phyloP scores from a whole-genome alignment of 2,888 invertebrate genomes.

The Morpho helenor region DNA sequence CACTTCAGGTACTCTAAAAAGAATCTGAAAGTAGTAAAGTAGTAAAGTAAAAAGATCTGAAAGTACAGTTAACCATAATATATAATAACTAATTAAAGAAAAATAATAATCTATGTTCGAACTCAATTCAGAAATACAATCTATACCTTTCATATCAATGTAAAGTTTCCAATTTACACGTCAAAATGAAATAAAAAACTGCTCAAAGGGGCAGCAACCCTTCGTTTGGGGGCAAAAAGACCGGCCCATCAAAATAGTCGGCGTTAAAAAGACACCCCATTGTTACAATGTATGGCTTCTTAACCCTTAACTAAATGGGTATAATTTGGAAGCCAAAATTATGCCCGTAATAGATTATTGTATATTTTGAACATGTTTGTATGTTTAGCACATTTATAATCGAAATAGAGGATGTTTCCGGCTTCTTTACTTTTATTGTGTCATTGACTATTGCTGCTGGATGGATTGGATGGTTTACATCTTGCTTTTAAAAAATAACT shows the following conservation, averaged over 20 bases:
- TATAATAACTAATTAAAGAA: too few species aligned
- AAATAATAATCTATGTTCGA: not conserved
- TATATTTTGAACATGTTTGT: conserved; percentile 3
- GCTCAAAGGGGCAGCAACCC: conserved; percentile 48
- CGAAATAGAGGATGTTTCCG: too few species aligned
- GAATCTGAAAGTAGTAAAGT: too few species aligned
- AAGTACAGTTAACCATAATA: too few species aligned
- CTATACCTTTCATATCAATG: conserved; percentile 17
- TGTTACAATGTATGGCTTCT: conserved; percentile 68
- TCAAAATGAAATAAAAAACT: conserved; percentile 28
- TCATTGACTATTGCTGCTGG: too few species aligned
- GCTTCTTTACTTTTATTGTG: too few species aligned
- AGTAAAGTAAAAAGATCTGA: too few species aligned
- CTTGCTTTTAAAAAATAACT: too few species aligned
- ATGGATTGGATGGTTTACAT: too few species aligned
- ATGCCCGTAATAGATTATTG: conserved; percentile 48
- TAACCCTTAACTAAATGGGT: conserved; percentile 66
- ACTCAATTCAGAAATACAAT: conserved; percentile 1
- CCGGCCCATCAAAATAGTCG: conserved; percentile 59
- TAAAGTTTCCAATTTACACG: conserved; percentile 27
- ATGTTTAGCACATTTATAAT: too few species aligned
- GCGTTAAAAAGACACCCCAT: conserved; percentile 74
- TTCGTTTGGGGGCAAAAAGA: conserved; percentile 51
- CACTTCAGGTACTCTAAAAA: too few species aligned
- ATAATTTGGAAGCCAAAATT: conserved; percentile 67